phyloP scores from a whole-genome alignment of 2,888 invertebrate genomes.

The Saturnia japonica region DNA sequence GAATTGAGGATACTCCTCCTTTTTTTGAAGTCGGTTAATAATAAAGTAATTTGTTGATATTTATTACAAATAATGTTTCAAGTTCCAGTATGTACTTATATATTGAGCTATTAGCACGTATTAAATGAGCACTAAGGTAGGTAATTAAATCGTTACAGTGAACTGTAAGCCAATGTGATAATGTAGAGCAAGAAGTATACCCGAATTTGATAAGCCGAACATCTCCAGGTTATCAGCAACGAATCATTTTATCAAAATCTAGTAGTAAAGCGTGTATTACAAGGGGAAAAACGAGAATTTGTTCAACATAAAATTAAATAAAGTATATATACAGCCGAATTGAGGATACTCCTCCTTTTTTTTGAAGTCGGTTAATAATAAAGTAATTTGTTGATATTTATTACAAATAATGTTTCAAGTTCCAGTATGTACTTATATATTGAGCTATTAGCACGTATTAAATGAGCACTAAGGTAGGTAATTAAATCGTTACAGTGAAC shows the following conservation, averaged over 20 bases:
- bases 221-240: neutral
- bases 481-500: no score
- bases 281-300: neutral
- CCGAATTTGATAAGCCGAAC: neutral
- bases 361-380: no score
- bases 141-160: neutral
- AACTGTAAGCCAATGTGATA: neutral
- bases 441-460: no score
- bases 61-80: neutral
- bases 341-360: no score
- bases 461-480: no score
- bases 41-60: neutral
- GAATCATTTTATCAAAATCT: neutral
- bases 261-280: neutral
- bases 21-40: no score
- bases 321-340: no score
- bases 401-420: no score
- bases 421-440: no score
- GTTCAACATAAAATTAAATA: no score
- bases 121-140: neutral
- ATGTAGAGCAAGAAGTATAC: neutral
- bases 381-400: no score
- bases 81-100: neutral
- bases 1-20: no score
- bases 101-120: constrained; percentile 7